These are phyloP conservation scores for Xiphophorus hellerii DNA, from an alignment of 2,113 vertebrate genomes.

Conservation along the genomic window DNA sequence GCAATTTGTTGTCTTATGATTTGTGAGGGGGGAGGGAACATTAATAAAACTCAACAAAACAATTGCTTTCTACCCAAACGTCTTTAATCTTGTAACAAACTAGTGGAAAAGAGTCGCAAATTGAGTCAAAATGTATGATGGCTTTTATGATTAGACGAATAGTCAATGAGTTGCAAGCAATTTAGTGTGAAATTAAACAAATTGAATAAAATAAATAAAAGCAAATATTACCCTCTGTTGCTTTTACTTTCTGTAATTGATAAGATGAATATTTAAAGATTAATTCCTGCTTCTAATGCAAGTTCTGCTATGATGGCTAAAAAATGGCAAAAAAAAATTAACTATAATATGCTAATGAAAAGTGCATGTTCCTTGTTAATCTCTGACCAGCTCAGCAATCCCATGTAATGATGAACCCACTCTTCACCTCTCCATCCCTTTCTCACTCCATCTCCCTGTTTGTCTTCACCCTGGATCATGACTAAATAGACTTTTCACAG, in stretches of 20 bases:
- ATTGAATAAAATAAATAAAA: no score
- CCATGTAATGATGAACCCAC: slow-evolving; percentile 41
- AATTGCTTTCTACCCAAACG: no score
- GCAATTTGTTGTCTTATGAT: no score
- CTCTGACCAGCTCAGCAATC: slow-evolving; percentile 74
- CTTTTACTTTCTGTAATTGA: neutral
- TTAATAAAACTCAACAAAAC: no score
- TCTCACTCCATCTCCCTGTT: slow-evolving; percentile 7
- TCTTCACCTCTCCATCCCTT: slow-evolving; percentile 34
- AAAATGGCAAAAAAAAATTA: slow-evolving; percentile 59
- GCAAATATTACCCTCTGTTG: no score
- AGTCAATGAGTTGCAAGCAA: no score
- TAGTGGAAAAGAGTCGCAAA: no score
- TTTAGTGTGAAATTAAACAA: no score
- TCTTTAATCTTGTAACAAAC: no score
- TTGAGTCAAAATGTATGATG: no score
- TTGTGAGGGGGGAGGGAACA: no score
- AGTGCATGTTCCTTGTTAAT: slow-evolving; percentile 67
- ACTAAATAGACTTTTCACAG: slow-evolving; percentile 71
- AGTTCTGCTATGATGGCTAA: slow-evolving; percentile 21
- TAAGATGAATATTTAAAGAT: neutral
- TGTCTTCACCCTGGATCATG: slow-evolving; percentile 54
- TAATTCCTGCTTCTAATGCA: neutral
- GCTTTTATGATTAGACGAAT: no score
- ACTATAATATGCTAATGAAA: slow-evolving; percentile 71